A percentile compares a stretch with the other conserved stretches of the same genome.
These are phyloP conservation scores for Campoletis sonorensis DNA, from an alignment of 1,140 invertebrate species.

Conservation along the genomic window DNA sequence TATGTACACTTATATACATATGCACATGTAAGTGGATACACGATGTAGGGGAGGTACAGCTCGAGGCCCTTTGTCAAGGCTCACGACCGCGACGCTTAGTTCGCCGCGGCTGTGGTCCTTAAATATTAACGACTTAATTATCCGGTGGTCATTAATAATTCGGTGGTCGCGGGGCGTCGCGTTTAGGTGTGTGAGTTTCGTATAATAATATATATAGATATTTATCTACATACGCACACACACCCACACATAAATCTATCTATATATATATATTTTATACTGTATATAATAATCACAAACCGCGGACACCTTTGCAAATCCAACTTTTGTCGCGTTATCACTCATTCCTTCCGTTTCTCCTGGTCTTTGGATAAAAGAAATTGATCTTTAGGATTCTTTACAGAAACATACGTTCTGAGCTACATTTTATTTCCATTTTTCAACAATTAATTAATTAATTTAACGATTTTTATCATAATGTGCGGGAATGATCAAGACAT, in stretches of 20 bases:
- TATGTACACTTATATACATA: background rate
- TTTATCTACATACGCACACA: too few species aligned
- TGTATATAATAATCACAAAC: conserved; percentile 7
- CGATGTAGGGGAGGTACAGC: background rate
- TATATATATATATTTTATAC: conserved; percentile 15
- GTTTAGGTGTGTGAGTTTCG: conserved; percentile 52
- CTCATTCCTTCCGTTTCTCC: conserved; percentile 21
- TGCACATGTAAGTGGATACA: conserved; percentile 15
- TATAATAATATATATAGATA: too few species aligned
- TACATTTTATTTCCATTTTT: too few species aligned
- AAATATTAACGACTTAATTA: conserved; percentile 74
- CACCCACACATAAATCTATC: too few species aligned
- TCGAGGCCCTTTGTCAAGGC: conserved; percentile 50
- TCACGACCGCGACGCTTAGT: conserved; percentile 63
- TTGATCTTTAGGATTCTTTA: background rate
- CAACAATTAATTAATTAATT: too few species aligned
- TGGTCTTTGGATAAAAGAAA: background rate
- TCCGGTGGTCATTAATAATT: conserved; percentile 70
- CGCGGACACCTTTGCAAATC: conserved; percentile 49
- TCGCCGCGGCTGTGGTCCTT: conserved; percentile 63
- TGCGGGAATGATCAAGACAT: too few species aligned
- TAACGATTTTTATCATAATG: too few species aligned
- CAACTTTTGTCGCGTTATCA: conserved; percentile 48
- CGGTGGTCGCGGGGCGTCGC: conserved; percentile 60
- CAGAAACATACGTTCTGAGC: too few species aligned